phyloP scores from a whole-genome alignment of 2,888 invertebrate species.

The Deilephila porcellus region DNA sequence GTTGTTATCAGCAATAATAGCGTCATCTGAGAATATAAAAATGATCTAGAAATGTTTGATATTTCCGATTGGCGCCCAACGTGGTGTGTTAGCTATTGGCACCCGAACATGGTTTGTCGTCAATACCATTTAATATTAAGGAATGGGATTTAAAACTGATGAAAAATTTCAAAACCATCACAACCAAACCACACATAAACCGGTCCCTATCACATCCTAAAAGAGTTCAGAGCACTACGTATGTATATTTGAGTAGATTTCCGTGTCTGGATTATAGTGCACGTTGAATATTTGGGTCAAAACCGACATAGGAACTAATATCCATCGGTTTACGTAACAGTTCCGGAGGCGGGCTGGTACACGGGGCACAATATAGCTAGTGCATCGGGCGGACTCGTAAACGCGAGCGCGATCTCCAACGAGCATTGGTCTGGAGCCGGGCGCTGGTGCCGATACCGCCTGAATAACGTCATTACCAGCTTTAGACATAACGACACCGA shows the following conservation, averaged over 20 bases:
- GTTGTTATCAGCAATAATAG: background rate
- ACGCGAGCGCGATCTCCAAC: constrained; percentile 49
- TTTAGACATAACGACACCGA: constrained; percentile 47
- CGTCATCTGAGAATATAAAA: too few species aligned
- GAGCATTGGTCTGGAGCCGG: constrained; percentile 45
- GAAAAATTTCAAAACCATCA: too few species aligned
- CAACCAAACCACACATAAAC: background rate
- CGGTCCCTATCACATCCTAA: background rate
- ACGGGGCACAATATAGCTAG: constrained; percentile 37
- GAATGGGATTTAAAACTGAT: background rate
- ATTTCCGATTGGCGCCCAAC: constrained; percentile 14
- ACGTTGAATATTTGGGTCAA: constrained; percentile 24
- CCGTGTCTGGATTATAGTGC: constrained; percentile 13
- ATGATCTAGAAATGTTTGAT: too few species aligned
- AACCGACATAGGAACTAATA: constrained; percentile 23
- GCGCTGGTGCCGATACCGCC: constrained; percentile 46
- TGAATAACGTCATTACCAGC: constrained; percentile 54
- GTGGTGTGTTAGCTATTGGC: constrained; percentile 1
- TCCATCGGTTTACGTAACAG: constrained; percentile 28
- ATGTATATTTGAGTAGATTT: constrained; percentile 24
- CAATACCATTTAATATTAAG: background rate
- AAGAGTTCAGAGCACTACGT: background rate
- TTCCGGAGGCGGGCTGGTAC: constrained; percentile 14
- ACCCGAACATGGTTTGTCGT: background rate
- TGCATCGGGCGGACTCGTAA: constrained; percentile 39